Base-by-base conservation (phyloP, 2,113 vertebrate species). In the Eubucco bourcierii region DNA sequence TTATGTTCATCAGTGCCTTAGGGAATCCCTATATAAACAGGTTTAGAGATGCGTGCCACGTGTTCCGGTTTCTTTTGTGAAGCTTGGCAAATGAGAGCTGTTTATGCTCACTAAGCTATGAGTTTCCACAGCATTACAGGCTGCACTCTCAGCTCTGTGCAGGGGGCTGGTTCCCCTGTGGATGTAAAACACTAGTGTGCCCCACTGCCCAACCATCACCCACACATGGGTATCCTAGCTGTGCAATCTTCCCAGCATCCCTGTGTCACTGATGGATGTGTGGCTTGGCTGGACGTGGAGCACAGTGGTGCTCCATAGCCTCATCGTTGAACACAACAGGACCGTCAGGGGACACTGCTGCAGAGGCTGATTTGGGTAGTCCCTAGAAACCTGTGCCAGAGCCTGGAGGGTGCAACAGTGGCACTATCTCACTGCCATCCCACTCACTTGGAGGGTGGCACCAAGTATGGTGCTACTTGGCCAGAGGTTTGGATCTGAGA, bases 241-340 rank as follows among this genome's bases (percentile, higher is more conserved):
- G 25, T 60, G 79, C 81, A 71, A 13, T 10, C 9, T 20, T 71
- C 46, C 65, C 63, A 37, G 47, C 2, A 3, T 34, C 37, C 31
- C 47, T 1, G 0, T 18, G 52, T 12, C 55, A 9, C 33, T 31
- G 39, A 25, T 7, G 16, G 25, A 25, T 0, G 0, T 1, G 3
- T n/a, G 44, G 52, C 65, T 71, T 3, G 1, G 9, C 15, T 0
- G 0, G 39, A 34, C 34, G 13, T 1, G 1, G 46, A 39, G 15
- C 3, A 1, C 0, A 3, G 6, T 4, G n/a, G 13, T 39, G 47
- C 44, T 50, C 50, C 19, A 12, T 0, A 4, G 50, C 27, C 15
- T 53, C 25, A 8, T 3, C 25, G 1, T 0, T 9, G 31, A n/a
- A 16, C 0, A 0, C 3, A 8, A 14, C 20, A 74, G 34, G 39